Conservation (phyloP, 2,113 vertebrate species). For the Crypturellus undulatus region DNA sequence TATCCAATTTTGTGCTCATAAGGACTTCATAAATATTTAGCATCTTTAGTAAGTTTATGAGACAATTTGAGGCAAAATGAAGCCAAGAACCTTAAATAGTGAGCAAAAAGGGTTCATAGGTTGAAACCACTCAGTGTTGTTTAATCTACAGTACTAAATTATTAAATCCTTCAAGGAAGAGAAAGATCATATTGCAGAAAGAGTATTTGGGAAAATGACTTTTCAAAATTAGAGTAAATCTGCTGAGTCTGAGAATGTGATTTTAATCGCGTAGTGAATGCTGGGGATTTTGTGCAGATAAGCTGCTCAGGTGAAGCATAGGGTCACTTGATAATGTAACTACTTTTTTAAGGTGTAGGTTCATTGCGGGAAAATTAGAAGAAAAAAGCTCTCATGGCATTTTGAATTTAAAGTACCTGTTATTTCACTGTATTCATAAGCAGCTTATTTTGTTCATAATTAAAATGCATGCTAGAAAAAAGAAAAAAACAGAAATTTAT, state of each 20-base stretch:
- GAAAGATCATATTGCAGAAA: background rate
- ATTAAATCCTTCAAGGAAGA: background rate
- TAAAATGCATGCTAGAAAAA: background rate
- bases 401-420: background rate
- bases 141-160: slow-evolving; percentile 37
- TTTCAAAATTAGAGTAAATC: background rate
- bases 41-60: slow-evolving; percentile 12
- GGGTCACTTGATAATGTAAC: background rate
- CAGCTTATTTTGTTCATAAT: background rate
- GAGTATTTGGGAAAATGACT: slow-evolving; percentile 9
- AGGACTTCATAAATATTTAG: slow-evolving; percentile 53
- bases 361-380: background rate
- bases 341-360: background rate
- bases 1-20: slow-evolving; percentile 21
- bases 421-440: background rate
- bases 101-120: background rate
- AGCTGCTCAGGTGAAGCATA: background rate
- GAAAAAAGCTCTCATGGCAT: background rate
- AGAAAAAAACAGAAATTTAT: background rate
- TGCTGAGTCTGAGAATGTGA: background rate
- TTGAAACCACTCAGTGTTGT: slow-evolving; percentile 10
- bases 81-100: slow-evolving; percentile 14
- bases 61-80: slow-evolving; percentile 39
- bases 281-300: background rate
- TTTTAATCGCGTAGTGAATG: background rate